phyloP scores from a whole-genome alignment of 2,797 vertebrate species.

The Stomatorhinus walkeri region DNA sequence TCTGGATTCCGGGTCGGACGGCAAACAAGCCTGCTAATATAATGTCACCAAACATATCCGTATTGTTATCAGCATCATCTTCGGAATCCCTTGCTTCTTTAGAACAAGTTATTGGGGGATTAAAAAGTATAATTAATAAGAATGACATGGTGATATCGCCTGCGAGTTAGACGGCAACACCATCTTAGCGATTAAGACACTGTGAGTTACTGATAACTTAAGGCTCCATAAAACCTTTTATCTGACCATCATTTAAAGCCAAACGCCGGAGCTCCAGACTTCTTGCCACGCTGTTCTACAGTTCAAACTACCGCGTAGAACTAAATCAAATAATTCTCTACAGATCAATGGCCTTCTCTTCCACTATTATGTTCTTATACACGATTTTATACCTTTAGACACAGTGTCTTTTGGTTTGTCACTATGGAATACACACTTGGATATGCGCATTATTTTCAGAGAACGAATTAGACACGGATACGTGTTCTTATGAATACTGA shows the following conservation, averaged over 20 bases:
- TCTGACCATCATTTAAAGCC: neutral
- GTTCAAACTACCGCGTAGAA: neutral
- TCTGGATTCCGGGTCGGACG: neutral
- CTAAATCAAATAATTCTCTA: neutral
- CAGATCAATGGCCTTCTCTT: neutral
- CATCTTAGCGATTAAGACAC: neutral
- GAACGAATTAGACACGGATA: neutral
- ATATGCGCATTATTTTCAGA: neutral
- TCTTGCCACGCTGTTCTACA: neutral
- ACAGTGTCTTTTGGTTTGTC: neutral
- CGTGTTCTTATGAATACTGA: neutral
- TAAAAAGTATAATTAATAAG: neutral
- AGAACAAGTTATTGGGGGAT: neutral
- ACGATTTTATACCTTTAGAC: neutral
- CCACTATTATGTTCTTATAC: neutral
- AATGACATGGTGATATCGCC: neutral
- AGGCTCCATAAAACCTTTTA: neutral
- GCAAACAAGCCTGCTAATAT: neutral
- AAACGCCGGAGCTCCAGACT: neutral
- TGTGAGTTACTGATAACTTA: neutral
- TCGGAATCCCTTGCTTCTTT: neutral
- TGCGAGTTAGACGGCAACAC: neutral
- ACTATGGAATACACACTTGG: neutral
- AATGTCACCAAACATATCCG: neutral
- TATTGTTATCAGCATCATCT: neutral